These are phyloP conservation scores for Porites divaricata DNA, from an alignment of 92 coral and sea anemone genomes.

Conservation along the genomic window DNA sequence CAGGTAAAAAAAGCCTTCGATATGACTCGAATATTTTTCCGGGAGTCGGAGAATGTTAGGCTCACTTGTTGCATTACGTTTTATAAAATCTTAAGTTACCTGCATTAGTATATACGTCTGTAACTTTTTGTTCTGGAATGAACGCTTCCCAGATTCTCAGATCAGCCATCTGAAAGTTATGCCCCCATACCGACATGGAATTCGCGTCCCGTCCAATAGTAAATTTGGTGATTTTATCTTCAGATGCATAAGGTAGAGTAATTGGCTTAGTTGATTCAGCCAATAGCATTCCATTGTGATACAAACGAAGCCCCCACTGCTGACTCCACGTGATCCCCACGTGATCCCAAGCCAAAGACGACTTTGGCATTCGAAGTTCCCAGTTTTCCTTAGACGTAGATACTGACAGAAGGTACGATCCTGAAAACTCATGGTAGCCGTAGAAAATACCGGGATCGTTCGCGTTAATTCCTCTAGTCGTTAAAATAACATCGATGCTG, in stretches of 20 bases:
- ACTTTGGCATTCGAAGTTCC: slow-evolving; percentile 27
- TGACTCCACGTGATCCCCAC: slow-evolving; percentile 41
- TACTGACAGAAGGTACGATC: slow-evolving; percentile 22
- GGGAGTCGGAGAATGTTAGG: too few species aligned
- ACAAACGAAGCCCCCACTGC: slow-evolving; percentile 32
- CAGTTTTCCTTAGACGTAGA: slow-evolving; percentile 24
- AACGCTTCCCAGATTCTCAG: slow-evolving; percentile 35
- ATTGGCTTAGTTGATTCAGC: slow-evolving; percentile 4
- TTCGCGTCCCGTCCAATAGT: slow-evolving; percentile 7
- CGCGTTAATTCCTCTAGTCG: slow-evolving; percentile 7
- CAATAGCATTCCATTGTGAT: slow-evolving; percentile 13
- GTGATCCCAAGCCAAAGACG: slow-evolving; percentile 25
- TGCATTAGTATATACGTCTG: slow-evolving; percentile 1
- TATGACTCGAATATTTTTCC: too few species aligned
- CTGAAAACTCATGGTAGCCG: slow-evolving; percentile 12
- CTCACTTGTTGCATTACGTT: too few species aligned
- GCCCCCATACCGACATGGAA: not conserved
- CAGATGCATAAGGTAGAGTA: not conserved
- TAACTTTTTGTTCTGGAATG: slow-evolving; percentile 2
- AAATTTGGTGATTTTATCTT: not conserved
- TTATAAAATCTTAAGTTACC: slow-evolving; percentile 6
- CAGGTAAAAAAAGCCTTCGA: too few species aligned
- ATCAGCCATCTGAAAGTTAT: slow-evolving; percentile 15
- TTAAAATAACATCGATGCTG: slow-evolving; percentile 15
- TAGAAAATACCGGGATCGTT: slow-evolving; percentile 17